These are phyloP conservation scores for Enoplosus armatus DNA, from an alignment of 2,797 vertebrate genomes.

Conservation along the genomic window DNA sequence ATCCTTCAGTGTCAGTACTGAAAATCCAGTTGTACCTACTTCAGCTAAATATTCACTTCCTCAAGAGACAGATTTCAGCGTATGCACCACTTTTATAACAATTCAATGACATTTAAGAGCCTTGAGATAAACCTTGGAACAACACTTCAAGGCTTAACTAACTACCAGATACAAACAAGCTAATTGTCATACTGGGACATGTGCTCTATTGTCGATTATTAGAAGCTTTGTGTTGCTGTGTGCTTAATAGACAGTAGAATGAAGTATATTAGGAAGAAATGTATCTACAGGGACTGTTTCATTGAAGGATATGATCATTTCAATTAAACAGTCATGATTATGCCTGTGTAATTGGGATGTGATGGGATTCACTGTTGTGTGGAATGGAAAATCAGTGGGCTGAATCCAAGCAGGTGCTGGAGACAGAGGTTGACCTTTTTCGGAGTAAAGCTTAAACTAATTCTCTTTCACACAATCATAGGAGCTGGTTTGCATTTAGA, in stretches of 20 bases:
- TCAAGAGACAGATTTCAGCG: conserved; percentile 13
- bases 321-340: conserved; percentile 75
- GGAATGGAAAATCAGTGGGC: conserved; percentile 64
- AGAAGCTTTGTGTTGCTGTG: conserved; percentile 36
- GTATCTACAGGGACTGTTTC: conserved; percentile 66
- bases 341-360: conserved; percentile 71
- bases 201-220: conserved; percentile 54
- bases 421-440: conserved; percentile 53
- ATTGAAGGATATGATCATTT: conserved; percentile 75
- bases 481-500: background rate
- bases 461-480: conserved; percentile 25
- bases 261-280: conserved; percentile 66
- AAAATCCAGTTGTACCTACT: conserved; percentile 14
- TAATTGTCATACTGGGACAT: conserved; percentile 32
- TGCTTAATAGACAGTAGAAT: conserved; percentile 65
- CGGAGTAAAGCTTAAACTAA: conserved; percentile 18
- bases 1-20: background rate
- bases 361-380: conserved; percentile 72
- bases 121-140: conserved; percentile 12
- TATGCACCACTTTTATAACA: background rate
- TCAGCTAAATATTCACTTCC: background rate
- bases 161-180: conserved; percentile 27
- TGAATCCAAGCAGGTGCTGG: conserved; percentile 59
- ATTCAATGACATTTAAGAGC: conserved; percentile 16
- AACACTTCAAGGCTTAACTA: conserved; percentile 31